These are phyloP conservation scores for Amphipoea lucens DNA, from an alignment of 2,888 invertebrate species.

Conservation along the genomic window DNA sequence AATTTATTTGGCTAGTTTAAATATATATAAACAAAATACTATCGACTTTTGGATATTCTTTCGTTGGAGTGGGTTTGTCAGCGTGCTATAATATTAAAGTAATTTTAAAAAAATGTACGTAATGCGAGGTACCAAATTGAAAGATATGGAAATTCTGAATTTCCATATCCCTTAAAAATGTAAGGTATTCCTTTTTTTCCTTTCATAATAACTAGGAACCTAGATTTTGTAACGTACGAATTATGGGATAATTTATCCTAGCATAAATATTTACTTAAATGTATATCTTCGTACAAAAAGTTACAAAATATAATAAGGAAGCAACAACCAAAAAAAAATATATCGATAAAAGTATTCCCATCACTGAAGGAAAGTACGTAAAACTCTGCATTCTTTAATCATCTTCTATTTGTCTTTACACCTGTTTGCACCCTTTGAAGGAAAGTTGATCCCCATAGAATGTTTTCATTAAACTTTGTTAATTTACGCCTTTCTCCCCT, in stretches of 20 bases:
- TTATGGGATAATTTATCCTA: neutral
- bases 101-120: neutral
- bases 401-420: slow-evolving; percentile 77
- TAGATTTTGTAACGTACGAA: neutral
- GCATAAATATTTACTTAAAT: too few relatives aligned
- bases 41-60: too few relatives aligned
- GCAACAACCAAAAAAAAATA: neutral
- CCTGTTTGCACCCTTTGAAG: slow-evolving; percentile 73
- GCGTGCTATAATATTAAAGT: neutral
- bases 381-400: slow-evolving; percentile 66
- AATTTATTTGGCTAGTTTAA: neutral
- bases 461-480: slow-evolving; percentile 87
- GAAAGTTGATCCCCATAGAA: slow-evolving; percentile 65
- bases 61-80: too few relatives aligned
- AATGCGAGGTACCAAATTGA: neutral
- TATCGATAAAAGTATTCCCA: slow-evolving; percentile 36
- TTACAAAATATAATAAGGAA: neutral
- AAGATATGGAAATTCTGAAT: neutral
- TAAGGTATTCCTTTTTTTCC: neutral
- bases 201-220: neutral
- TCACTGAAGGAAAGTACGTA: slow-evolving; percentile 48
- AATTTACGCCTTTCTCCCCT: slow-evolving; percentile 74
- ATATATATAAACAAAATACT: neutral
- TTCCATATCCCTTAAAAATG: too few relatives aligned
- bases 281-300: neutral